Evolutionary conservation across 1,140 invertebrate species (phyloP).

Genomic region (Neodiprion virginianus): DNA sequence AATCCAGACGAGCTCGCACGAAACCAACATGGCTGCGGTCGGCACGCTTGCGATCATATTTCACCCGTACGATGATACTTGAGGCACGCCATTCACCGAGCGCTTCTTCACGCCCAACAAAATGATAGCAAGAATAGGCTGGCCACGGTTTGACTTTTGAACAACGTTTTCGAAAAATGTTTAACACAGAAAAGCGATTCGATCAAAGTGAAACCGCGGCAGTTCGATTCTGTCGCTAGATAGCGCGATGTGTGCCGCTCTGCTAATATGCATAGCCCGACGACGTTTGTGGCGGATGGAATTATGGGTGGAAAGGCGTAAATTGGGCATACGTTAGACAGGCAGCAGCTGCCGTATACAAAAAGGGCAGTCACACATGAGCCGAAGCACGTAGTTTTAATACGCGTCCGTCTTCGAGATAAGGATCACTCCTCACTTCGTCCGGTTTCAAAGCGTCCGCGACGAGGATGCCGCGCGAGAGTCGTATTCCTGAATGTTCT

Average conservation of each 20-base stretch:
- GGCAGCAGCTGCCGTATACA: background rate
- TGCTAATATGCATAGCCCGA: background rate
- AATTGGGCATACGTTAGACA: constrained; percentile 5
- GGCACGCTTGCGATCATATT: too few species aligned
- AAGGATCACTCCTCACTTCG: constrained; percentile 6
- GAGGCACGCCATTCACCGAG: too few species aligned
- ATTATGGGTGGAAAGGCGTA: constrained; percentile 7
- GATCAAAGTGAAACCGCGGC: background rate
- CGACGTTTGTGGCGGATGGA: constrained; percentile 6
- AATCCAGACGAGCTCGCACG: too few species aligned
- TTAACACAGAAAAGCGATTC: background rate
- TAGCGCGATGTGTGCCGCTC: background rate
- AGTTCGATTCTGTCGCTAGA: background rate
- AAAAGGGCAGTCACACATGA: constrained; percentile 4
- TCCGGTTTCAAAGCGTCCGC: background rate
- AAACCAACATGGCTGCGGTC: too few species aligned
- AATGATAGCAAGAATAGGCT: too few species aligned
- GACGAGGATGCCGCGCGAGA: background rate
- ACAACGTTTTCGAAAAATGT: too few species aligned
- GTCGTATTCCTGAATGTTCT: background rate
- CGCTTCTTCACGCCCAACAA: too few species aligned
- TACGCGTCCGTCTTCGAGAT: constrained; percentile 6
- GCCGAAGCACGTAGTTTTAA: constrained; percentile 4
- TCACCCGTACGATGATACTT: too few species aligned
- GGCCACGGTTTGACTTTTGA: too few species aligned